These are phyloP conservation scores for Sminthurinus aureus DNA, from an alignment of 2,888 invertebrate genomes.

Conservation along the genomic window DNA sequence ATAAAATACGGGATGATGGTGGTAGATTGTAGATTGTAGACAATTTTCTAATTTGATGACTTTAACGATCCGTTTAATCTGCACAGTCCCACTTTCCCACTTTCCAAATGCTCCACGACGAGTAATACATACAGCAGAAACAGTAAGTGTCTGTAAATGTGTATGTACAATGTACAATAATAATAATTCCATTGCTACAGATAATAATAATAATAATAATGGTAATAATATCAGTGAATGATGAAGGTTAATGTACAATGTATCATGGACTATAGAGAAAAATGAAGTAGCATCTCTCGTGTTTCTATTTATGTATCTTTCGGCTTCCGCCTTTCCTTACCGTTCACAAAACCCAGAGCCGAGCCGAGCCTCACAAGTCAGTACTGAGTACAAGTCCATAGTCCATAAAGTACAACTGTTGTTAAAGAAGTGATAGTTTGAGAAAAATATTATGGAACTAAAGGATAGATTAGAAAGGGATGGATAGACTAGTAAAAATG, in stretches of 20 bases:
- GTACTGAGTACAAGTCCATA: not conserved
- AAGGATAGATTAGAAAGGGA: conserved; percentile 1
- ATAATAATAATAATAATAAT: too few relatives aligned
- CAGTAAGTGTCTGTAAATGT: too few relatives aligned
- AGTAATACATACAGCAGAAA: too few relatives aligned
- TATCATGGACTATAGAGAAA: too few relatives aligned
- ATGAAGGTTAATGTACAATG: too few relatives aligned
- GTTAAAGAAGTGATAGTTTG: not conserved
- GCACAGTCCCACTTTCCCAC: not conserved
- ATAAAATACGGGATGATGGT: not conserved
- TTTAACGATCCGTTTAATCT: not conserved
- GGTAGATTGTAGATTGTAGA: not conserved
- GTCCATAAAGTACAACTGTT: conserved; percentile 42
- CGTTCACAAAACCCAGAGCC: not conserved
- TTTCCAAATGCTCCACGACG: too few relatives aligned
- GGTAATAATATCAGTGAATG: too few relatives aligned
- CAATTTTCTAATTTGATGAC: not conserved
- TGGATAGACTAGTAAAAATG: not conserved
- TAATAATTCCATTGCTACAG: too few relatives aligned
- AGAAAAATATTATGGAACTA: not conserved
- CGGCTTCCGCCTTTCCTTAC: not conserved
- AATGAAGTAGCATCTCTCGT: too few relatives aligned
- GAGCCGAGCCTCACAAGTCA: not conserved
- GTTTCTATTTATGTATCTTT: too few relatives aligned
- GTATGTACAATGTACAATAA: too few relatives aligned